Evolutionary conservation across 2,888 invertebrate genomes (phyloP).

Genomic region (Ditula angustiorana): DNA sequence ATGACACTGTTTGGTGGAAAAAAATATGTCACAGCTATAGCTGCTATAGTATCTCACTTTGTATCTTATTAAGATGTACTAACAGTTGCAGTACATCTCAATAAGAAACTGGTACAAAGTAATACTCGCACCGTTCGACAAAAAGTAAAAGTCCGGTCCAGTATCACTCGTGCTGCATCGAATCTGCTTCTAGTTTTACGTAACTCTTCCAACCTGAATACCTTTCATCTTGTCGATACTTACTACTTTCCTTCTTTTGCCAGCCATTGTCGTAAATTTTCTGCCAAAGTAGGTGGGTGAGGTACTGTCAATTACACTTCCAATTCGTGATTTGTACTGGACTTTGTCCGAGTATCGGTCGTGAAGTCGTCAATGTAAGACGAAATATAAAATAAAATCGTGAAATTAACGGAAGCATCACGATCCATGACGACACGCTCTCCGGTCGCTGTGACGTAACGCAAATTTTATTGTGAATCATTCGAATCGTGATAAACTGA

Average conservation of each 20-base stretch:
- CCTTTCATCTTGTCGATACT: conserved; percentile 36
- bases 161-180: conserved; percentile 55
- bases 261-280: conserved; percentile 8
- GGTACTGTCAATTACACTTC: neutral
- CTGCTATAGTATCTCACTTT: too few relatives aligned
- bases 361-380: conserved; percentile 25
- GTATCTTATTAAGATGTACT: too few relatives aligned
- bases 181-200: conserved; percentile 60
- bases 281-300: too few relatives aligned
- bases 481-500: conserved; percentile 24
- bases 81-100: conserved; percentile 38
- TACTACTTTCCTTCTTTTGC: conserved; percentile 26
- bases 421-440: conserved; percentile 20
- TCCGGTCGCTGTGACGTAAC: neutral
- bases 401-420: conserved; percentile 28
- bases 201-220: conserved; percentile 46
- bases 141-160: conserved; percentile 72
- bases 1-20: too few relatives aligned
- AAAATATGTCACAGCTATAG: too few relatives aligned
- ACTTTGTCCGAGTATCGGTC: neutral
- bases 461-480: conserved; percentile 36
- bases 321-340: conserved; percentile 6
- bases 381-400: conserved; percentile 24
- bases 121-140: conserved; percentile 40
- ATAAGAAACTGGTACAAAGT: neutral